These are phyloP conservation scores for Drosophila subquinaria DNA, from an alignment of 2,888 invertebrate species.

Conservation along the genomic window DNA sequence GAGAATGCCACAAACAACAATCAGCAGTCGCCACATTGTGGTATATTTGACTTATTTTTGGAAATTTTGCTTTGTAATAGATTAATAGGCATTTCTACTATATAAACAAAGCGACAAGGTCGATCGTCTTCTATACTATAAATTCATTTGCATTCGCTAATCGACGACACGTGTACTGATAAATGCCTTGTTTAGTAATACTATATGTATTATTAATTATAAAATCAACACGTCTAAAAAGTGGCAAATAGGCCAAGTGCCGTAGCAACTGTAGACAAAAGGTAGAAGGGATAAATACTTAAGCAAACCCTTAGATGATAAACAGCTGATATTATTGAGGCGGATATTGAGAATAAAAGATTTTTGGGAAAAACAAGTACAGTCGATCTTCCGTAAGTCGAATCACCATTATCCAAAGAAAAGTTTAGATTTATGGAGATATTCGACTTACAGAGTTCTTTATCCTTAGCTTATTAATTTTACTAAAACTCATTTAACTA, in stretches of 20 bases:
- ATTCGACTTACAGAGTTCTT: no score
- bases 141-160: slow-evolving; percentile 47
- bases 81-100: slow-evolving; percentile 33
- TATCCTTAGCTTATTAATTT: no score
- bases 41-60: slow-evolving; percentile 28
- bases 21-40: neutral
- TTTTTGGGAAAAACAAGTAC: neutral
- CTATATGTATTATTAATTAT: slow-evolving; percentile 5
- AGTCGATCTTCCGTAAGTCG: no score
- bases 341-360: neutral
- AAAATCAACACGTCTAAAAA: neutral
- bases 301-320: neutral
- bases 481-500: no score
- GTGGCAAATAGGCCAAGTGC: no score
- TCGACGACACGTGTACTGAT: slow-evolving; percentile 72
- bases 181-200: slow-evolving; percentile 27
- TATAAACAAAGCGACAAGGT: slow-evolving; percentile 54
- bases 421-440: no score
- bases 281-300: neutral
- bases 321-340: neutral
- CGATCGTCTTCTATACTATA: slow-evolving; percentile 11
- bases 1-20: slow-evolving; percentile 5
- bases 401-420: no score
- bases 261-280: neutral
- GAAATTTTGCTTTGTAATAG: slow-evolving; percentile 48